A percentile compares a stretch with the other conserved stretches of the same genome.
phyloP scores from a whole-genome alignment of 1,140 invertebrate genomes.

The Aphelenchoides fujianensis region DNA sequence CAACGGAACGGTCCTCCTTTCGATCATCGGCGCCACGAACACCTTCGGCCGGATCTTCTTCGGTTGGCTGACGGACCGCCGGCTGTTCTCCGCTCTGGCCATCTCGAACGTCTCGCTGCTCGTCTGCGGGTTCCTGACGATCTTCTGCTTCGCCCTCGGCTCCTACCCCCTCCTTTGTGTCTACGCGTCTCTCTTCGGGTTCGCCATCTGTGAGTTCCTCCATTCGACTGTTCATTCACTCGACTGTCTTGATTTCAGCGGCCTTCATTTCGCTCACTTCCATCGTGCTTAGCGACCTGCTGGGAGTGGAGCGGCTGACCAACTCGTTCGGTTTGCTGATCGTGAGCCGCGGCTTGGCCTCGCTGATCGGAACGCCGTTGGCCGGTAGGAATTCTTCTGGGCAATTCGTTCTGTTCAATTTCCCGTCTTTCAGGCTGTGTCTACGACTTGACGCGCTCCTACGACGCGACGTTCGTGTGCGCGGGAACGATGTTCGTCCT shows the following conservation, averaged over 20 bases:
- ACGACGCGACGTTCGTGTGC: slow-evolving; percentile 55
- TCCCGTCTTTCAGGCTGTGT: slow-evolving; percentile 49
- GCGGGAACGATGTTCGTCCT: slow-evolving; percentile 55
- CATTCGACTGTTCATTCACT: slow-evolving; percentile 25
- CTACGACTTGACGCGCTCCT: slow-evolving; percentile 59
- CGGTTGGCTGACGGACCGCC: slow-evolving; percentile 66
- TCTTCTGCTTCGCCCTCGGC: slow-evolving; percentile 77
- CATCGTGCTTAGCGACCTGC: slow-evolving; percentile 89
- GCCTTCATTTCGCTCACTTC: slow-evolving; percentile 95
- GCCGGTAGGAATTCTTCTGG: slow-evolving; percentile 65
- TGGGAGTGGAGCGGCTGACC: slow-evolving; percentile 90
- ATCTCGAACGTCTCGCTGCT: slow-evolving; percentile 76
- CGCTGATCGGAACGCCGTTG: slow-evolving; percentile 73
- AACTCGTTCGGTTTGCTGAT: slow-evolving; percentile 94
- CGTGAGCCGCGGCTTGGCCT: slow-evolving; percentile 84
- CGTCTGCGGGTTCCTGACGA: slow-evolving; percentile 80
- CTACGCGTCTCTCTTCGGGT: slow-evolving; percentile 85
- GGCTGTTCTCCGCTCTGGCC: slow-evolving; percentile 77
- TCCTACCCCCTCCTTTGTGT: slow-evolving; percentile 75
- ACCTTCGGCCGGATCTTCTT: slow-evolving; percentile 71
- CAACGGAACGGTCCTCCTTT: slow-evolving; percentile 72
- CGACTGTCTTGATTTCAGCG: slow-evolving; percentile 71
- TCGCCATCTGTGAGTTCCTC: slow-evolving; percentile 83
- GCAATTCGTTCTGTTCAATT: neutral
- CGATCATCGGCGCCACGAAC: slow-evolving; percentile 84